A percentile compares a stretch with the other conserved stretches of the same genome.
phyloP scores from a whole-genome alignment of 2,888 invertebrate genomes.

The Phanerotoma sp. region DNA sequence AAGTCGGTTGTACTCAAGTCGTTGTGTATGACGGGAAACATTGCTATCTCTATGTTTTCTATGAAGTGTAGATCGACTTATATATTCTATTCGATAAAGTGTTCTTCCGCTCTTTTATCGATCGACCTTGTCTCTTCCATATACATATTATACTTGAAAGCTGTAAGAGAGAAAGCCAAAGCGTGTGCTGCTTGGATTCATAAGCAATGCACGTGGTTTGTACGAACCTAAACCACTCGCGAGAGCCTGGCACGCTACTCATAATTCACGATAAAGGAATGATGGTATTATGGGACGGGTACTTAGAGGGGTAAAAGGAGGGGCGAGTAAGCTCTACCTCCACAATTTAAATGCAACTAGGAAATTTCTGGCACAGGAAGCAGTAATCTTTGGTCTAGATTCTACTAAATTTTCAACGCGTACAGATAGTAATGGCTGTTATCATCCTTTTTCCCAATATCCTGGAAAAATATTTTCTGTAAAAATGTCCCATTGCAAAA shows the following conservation, averaged over 20 bases:
- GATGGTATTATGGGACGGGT: conserved; percentile 2
- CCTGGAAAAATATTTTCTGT: too few relatives aligned
- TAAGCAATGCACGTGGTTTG: too few relatives aligned
- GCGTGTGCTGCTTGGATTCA: too few relatives aligned
- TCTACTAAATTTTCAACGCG: conserved; percentile 30
- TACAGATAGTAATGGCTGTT: neutral
- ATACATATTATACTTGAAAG: too few relatives aligned
- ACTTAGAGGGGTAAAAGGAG: too few relatives aligned
- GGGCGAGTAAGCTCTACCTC: too few relatives aligned
- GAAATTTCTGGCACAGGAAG: conserved; percentile 19
- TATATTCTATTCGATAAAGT: neutral
- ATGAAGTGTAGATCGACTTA: conserved; percentile 5
- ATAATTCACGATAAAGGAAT: conserved; percentile 21
- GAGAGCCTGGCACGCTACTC: neutral
- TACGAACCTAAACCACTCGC: neutral
- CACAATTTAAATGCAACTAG: neutral
- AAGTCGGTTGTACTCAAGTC: conserved; percentile 10
- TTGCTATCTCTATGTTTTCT: conserved; percentile 9
- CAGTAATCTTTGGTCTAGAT: conserved; percentile 36
- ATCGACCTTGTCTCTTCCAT: neutral
- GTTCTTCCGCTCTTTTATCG: conserved; percentile 9
- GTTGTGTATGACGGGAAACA: conserved; percentile 9
- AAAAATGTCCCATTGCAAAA: too few relatives aligned
- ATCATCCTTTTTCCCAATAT: neutral
- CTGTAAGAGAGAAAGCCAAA: too few relatives aligned